Base-by-base conservation (phyloP, 2,888 invertebrate species). In the Lithophane socia region DNA sequence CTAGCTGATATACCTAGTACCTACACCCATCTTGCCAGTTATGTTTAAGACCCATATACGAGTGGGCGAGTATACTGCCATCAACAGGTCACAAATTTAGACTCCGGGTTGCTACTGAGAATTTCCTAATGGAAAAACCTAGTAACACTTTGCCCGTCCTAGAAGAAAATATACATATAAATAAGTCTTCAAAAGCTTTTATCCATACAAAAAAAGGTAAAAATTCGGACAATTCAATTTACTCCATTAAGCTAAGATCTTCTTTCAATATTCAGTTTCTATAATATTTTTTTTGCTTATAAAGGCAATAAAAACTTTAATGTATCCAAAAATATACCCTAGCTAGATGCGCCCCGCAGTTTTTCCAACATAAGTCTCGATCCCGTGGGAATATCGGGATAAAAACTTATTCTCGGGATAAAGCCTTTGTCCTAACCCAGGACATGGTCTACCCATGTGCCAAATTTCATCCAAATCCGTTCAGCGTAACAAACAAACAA, bases 161-260 rank as follows among this genome's bases (percentile, higher is more conserved):
- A 12, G 16, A 61, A 29, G 16, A 61, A 29, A 61, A 61, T 16
- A 21, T 29, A 52, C 21, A 24, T 7, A 16, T 52, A 24, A 56
- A 60, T 49, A 74, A 74, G 16, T 16, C 37, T 29, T 29, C 52
- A 12, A 74, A 74, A 73, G 44, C 54, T 75, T 75, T 75, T 64
- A 64, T 49, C 42, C 3, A 10, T 12, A 29, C n/a, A 42, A 49
- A 72, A n/a, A 77, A n/a, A 42, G 0, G 5, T 1, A 64, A 5
- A 16, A 16, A 64, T 49, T 64, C 29, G 8, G 1, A 49, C 24
- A 42, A 18, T 42, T 47, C 5, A 54, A 7, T 61, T 70, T 7
- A 13, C 9, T 63, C 16, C 56, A n/a, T 49, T 71, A 13, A 16
- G 7, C 21, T 29, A 4, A 42, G 8, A 37, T 44, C 9, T n/a